These are phyloP conservation scores for Monodelphis domestica DNA, from an alignment of 2,797 vertebrate genomes.

Conservation along the genomic window DNA sequence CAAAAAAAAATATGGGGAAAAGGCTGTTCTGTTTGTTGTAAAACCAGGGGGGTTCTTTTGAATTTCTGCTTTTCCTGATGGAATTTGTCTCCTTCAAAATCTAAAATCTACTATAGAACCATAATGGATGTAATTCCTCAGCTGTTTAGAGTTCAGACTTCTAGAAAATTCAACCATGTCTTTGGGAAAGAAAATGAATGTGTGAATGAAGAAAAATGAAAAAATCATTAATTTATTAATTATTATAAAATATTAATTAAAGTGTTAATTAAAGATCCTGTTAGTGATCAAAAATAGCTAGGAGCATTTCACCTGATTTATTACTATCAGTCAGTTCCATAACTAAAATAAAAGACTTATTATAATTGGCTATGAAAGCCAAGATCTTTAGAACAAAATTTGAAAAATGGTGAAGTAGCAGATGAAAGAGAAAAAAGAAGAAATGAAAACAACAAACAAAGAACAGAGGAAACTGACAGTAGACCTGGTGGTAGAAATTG, in stretches of 20 bases:
- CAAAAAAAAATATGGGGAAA: no score
- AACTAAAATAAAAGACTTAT: neutral
- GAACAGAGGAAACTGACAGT: neutral
- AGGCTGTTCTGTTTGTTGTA: no score
- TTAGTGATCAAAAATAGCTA: neutral
- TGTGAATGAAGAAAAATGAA: neutral
- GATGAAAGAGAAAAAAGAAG: neutral
- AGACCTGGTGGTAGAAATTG: neutral
- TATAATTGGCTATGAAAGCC: neutral
- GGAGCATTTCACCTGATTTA: neutral
- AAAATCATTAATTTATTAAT: neutral
- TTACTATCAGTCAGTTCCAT: neutral
- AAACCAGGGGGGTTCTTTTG: no score
- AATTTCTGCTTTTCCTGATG: no score
- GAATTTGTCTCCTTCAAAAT: no score
- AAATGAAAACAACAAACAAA: neutral
- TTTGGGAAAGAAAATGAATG: neutral
- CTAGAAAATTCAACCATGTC: neutral
- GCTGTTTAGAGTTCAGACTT: no score
- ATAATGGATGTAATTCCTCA: no score
- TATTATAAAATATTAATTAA: no score
- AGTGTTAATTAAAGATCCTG: no score
- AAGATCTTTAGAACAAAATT: neutral
- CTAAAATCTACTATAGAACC: no score
- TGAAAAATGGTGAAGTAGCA: neutral